Evolutionary conservation across 2,113 vertebrate species (phyloP), one percentile per base, ranked within the genome.

Genomic region (Mus pahari): DNA sequence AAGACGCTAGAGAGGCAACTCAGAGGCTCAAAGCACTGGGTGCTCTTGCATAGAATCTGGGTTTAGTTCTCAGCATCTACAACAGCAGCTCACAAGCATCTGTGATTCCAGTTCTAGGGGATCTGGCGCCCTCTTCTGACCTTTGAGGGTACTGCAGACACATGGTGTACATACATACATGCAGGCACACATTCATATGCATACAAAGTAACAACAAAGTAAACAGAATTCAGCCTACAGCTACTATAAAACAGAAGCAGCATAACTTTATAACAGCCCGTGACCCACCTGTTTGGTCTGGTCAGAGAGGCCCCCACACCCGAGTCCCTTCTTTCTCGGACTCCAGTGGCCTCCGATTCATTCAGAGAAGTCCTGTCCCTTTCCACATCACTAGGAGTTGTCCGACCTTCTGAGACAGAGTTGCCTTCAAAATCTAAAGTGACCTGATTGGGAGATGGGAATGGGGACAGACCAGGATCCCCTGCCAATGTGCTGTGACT

Each of bases 241-340:
- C 39, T 3, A 39, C 39, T 36, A 92, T 0, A 3, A 70, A 81
- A 28, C 74, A 22, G 22, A 68, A 53, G 50, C 77, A 71, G 45
- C 45, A 19, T 13, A 36, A 33, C 26, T 42, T 93, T 42, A 33
- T 26, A 50, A 45, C n/a, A 91, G 33, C 26, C 66, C 26, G 58
- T 24, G 92, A 97, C 98, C 97, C 97, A 99, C 99, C 99, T 99
- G 98, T 98, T 99, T 62, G 99, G 99, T 97, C 99, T 99, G 50
- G 99, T 99, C 83, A 99, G 99, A 0, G 99, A 99, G 73, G 99
- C 99, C 66, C 99, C 99, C 0, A 99, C 99, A 19, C 99, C 99
- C 1, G 99, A 99, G 95, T 99, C 99, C 96, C 99, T 99, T 97
- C 99, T 99, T 68, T 99, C 99, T 96, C 99, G 98, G 96, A 99